Evolutionary conservation across 2,113 vertebrate genomes (phyloP).

Genomic region (Panthera uncia): DNA sequence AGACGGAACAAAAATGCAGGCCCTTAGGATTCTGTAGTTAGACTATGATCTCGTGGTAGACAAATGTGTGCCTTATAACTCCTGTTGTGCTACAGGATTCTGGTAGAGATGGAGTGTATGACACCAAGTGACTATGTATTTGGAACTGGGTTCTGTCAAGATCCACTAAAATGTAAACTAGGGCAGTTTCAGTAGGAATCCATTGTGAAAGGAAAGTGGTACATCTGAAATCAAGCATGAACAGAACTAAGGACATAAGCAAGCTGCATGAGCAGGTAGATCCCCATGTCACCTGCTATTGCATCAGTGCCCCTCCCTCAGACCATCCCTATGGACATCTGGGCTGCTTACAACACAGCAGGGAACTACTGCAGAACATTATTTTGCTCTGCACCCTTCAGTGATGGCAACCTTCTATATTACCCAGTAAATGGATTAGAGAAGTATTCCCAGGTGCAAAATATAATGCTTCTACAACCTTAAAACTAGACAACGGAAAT

Average conservation of each 20-base stretch:
- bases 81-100: background rate
- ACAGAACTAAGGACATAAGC: background rate
- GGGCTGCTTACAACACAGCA: background rate
- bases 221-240: background rate
- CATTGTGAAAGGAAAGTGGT: background rate
- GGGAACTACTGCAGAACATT: background rate
- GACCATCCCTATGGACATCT: background rate
- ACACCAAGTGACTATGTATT: background rate
- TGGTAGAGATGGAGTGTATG: background rate
- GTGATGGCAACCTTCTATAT: background rate
- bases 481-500: background rate
- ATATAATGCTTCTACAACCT: background rate
- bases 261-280: background rate
- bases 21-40: background rate
- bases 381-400: background rate
- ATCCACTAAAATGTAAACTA: background rate
- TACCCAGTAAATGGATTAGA: background rate
- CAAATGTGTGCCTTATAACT: background rate
- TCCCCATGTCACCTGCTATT: background rate
- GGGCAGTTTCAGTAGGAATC: background rate
- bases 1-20: background rate
- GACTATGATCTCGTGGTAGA: background rate
- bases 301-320: background rate
- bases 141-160: background rate
- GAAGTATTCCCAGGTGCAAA: background rate